Percentiles rank a stretch among this genome's conserved stretches.
These are phyloP conservation scores for Aricia agestis DNA, from an alignment of 1,140 invertebrate species.

Conservation along the genomic window DNA sequence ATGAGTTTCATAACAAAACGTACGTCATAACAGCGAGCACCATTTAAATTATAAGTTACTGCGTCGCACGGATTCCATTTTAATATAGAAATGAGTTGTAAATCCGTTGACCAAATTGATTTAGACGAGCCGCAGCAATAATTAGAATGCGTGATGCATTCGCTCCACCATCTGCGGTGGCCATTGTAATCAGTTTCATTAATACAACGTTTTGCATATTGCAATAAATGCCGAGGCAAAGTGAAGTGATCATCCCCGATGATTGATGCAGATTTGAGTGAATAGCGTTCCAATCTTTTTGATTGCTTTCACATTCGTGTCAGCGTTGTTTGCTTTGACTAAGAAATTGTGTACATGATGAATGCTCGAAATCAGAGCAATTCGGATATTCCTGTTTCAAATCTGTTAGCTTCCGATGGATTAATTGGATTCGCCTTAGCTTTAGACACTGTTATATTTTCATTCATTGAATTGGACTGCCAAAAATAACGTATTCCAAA, in stretches of 20 bases:
- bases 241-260: conserved; percentile 5
- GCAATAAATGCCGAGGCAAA: conserved; percentile 15
- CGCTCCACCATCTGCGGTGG: conserved; percentile 30
- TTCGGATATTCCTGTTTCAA: neutral
- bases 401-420: neutral
- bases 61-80: conserved; percentile 50
- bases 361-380: neutral
- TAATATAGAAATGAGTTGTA: conserved; percentile 58
- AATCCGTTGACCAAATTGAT: conserved; percentile 52
- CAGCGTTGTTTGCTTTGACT: conserved; percentile 2
- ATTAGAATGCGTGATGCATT: conserved; percentile 56
- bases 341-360: conserved; percentile 3
- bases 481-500: no score
- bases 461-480: neutral
- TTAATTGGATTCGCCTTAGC: neutral
- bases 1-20: conserved; percentile 14
- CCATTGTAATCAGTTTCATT: conserved; percentile 35
- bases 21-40: conserved; percentile 50
- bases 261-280: conserved; percentile 13
- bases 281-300: conserved; percentile 10
- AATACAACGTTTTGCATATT: conserved; percentile 21
- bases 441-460: neutral
- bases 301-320: neutral
- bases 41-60: conserved; percentile 54
- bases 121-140: conserved; percentile 58